Conservation (phyloP, 1,140 invertebrate species). For the Ladona fulva region DNA sequence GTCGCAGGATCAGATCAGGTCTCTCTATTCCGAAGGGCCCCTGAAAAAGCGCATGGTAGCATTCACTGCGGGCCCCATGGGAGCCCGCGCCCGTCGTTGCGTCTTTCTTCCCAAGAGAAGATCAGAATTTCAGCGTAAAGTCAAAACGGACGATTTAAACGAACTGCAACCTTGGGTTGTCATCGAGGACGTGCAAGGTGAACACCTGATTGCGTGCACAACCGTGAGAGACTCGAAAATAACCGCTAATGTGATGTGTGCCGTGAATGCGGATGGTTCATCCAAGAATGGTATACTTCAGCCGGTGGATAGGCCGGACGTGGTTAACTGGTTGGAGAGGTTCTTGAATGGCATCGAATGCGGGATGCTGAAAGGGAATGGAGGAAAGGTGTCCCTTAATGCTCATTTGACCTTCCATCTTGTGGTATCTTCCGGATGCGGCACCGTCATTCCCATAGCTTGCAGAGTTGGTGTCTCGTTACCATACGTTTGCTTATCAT, state of each 20-base stretch:
- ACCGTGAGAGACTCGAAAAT: slow-evolving; percentile 64
- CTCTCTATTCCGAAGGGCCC: slow-evolving; percentile 56
- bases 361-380: slow-evolving; percentile 42
- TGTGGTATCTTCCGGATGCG: slow-evolving; percentile 40
- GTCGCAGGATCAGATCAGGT: slow-evolving; percentile 52
- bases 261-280: slow-evolving; percentile 51
- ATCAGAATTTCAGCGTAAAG: neutral
- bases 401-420: slow-evolving; percentile 68
- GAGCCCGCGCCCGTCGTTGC: slow-evolving; percentile 55
- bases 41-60: slow-evolving; percentile 54
- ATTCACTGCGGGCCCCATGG: slow-evolving; percentile 58
- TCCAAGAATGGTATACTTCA: slow-evolving; percentile 41
- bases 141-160: slow-evolving; percentile 40
- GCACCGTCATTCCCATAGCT: slow-evolving; percentile 48
- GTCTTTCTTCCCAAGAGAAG: slow-evolving; percentile 48
- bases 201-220: slow-evolving; percentile 67
- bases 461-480: slow-evolving; percentile 63
- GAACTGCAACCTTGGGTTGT: slow-evolving; percentile 63
- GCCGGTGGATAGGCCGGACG: slow-evolving; percentile 54
- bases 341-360: slow-evolving; percentile 49
- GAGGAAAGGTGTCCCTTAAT: slow-evolving; percentile 35
- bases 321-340: slow-evolving; percentile 57
- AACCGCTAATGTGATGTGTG: slow-evolving; percentile 68
- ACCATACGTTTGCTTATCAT: slow-evolving; percentile 65
- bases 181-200: slow-evolving; percentile 58